Conservation (phyloP, 53 echinoderm and acorn worm genomes). For the Holothuria leucospilota region DNA sequence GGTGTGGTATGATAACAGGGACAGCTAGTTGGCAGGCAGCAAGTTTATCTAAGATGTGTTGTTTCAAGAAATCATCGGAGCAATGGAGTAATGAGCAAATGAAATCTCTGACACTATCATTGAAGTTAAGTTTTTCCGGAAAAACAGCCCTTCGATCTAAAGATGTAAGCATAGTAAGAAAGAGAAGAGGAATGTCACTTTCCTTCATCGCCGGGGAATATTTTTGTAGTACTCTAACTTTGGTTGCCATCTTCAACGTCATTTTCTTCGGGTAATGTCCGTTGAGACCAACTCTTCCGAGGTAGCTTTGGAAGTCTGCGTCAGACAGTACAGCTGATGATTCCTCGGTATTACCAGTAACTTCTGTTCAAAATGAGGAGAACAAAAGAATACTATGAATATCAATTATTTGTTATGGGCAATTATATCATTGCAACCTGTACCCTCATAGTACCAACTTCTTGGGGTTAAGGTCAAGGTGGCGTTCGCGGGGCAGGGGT, state of each 20-base stretch:
- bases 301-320: background rate
- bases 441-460: too few relatives aligned
- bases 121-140: background rate
- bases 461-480: too few relatives aligned
- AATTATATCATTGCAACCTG: too few relatives aligned
- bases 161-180: background rate
- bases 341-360: too few relatives aligned
- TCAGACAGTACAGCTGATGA: background rate
- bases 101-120: slow-evolving; percentile 1
- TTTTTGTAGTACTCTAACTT: background rate
- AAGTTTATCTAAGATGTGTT: background rate
- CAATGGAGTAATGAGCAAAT: background rate
- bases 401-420: too few relatives aligned
- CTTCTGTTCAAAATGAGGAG: too few relatives aligned
- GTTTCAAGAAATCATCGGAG: background rate
- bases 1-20: background rate
- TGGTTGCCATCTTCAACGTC: background rate
- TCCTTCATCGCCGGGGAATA: background rate
- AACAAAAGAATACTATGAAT: too few relatives aligned
- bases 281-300: background rate
- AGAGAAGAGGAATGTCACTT: background rate
- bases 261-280: background rate
- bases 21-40: background rate
- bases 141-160: background rate
- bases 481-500: too few relatives aligned